Evolutionary conservation across 1,140 invertebrate species (phyloP).

Genomic region (Drosophila serrata): DNA sequence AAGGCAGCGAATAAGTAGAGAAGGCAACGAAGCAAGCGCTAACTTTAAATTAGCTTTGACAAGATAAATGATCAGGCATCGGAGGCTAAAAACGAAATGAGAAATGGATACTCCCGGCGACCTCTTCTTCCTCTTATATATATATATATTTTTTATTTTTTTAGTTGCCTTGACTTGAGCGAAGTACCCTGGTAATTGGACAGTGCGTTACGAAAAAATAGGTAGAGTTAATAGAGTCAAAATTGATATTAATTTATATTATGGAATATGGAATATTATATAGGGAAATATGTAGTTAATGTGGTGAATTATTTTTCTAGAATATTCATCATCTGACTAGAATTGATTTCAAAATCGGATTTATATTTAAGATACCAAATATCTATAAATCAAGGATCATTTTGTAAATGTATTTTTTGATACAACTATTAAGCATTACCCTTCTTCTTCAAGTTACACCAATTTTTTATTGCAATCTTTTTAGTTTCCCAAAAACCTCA

Average conservation of each 20-base stretch:
- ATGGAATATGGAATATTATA: too few species aligned
- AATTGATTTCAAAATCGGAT: background rate
- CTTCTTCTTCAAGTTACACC: background rate
- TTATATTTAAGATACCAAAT: background rate
- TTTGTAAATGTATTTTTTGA: background rate
- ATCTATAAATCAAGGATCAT: background rate
- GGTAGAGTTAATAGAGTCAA: background rate
- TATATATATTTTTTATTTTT: conserved; percentile 3
- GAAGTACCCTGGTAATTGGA: conserved; percentile 41
- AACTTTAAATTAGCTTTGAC: conserved; percentile 79
- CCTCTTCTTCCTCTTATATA: conserved; percentile 24
- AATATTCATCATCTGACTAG: too few species aligned
- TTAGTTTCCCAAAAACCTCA: background rate
- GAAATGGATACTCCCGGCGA: conserved; percentile 43
- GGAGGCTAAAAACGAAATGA: conserved; percentile 55
- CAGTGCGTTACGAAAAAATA: conserved; percentile 15
- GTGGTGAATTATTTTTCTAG: too few species aligned
- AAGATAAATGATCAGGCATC: conserved; percentile 72
- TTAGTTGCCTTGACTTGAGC: conserved; percentile 1
- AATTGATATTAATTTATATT: background rate
- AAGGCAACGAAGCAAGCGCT: conserved; percentile 31
- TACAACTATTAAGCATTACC: too few species aligned
- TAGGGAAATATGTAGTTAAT: background rate
- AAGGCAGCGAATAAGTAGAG: conserved; percentile 47
- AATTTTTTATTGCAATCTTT: background rate